Base-by-base conservation (phyloP, 1,140 invertebrate genomes). In the Venustaconcha ellipsiformis region DNA sequence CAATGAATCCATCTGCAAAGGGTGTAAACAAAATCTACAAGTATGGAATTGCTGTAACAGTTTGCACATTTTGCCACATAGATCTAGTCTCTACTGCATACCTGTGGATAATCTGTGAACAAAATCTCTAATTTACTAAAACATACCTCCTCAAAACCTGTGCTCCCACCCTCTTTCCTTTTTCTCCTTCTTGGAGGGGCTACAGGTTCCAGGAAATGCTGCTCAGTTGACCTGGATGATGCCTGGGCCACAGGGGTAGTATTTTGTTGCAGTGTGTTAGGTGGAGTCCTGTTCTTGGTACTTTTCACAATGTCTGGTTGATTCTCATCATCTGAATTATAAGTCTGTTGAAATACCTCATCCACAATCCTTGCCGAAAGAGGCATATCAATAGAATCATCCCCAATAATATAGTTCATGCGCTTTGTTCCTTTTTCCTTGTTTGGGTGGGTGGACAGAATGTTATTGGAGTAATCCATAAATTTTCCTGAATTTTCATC, bases 221-320 rank as follows among this genome's bases (percentile, higher is more conserved):
- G 12, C 26, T 48, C 18, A 20, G 56, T 17, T n/a, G 56, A 17
- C 23, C 17, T 55, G 62, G 55, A 14, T 12, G 63, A 65, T 74
- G 95, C 95, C 88, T 95, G 96, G 78, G 93, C 92, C 83, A 96
- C 90, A 12, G 96, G 95, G 67, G 96, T 95, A 58, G 95, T 95
- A 78, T 88, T 91, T 65, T 79, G 70, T 23, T 80, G 67, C 63
- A 90, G 78, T 66, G 84, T 85, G 80, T 75, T 78, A 48, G 83
- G 84, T 30, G 83, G 83, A 37, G 85, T 85, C 70, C 77, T 71
- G 18, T 92, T 92, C 91, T 97, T 97, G 72, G 96, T 96, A 90
- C 96, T 97, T 67, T 95, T 95, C 76, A 98, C 96, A 80, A 98
- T 95, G 91, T 98, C 96, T 37, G 96, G 96, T 89, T 97, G 96